Base-by-base conservation (phyloP, 2,888 invertebrate species). In the Drosophila yooni region DNA sequence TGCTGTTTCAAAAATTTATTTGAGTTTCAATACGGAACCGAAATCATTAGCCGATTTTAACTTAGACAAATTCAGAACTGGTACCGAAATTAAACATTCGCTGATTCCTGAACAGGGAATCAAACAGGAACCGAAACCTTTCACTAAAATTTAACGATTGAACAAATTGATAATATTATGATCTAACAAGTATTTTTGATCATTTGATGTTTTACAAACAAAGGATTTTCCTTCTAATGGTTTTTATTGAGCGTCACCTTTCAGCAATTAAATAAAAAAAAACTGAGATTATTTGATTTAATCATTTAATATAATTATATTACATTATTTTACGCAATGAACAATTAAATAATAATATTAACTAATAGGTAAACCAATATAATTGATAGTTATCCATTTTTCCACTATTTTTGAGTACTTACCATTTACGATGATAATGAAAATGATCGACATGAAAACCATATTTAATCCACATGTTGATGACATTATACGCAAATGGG, bases 341-440 rank as follows among this genome's bases (percentile, higher is more conserved):
- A 15, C 46, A 8, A 15, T 13, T 7, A 36, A 27, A 54, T 7
- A 54, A 27, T 27, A 27, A 27, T 10, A 27, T 11, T 38, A 25
- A 15, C 15, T 21, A 43, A 31, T 18, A 33, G 21, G 11, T 31
- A n/a, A 34, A 4, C 0, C 21, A 43, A 46, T 8, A 7, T 8
- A 15, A 46, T 15, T 15, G 46, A 25, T 8, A 3, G 21, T 7
- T 43, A 11, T 43, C 1, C 11, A 43, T 43, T 43, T 43, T 43
- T 36, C 0, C 5, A 2, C 6, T 2, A 18, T 25, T 18, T 29
- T 51, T n/a, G 0, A 13, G 15, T 8, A 91, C 93, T 93, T 82
- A 93, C 93, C 93, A 92, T 92, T 93, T 93, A 91, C 93, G 91
- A 92, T 92, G 93, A 93, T 93, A 92, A 92, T 92, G 90, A 91